Conservation (phyloP, 1,140 invertebrate genomes). For the Neotoxoptera formosana region DNA sequence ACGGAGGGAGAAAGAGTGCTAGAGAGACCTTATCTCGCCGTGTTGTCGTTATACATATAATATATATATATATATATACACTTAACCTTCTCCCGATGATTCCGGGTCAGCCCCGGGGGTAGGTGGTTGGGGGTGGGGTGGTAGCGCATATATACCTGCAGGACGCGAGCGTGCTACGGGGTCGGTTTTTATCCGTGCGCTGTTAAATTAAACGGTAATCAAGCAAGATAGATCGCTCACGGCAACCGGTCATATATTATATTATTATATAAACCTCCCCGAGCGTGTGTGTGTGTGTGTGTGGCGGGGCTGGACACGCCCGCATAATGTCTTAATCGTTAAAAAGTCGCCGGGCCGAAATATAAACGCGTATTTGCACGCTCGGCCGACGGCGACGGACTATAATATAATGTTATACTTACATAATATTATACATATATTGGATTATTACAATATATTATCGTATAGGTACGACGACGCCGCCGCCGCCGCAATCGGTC, state of each 20-base stretch:
- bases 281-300: background rate
- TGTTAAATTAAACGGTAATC: slow-evolving; percentile 44
- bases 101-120: background rate
- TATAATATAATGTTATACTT: too few species aligned
- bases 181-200: background rate
- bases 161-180: background rate
- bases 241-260: background rate
- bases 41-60: slow-evolving; percentile 2
- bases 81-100: background rate
- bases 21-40: background rate
- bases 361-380: slow-evolving; percentile 34
- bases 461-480: background rate
- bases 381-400: background rate
- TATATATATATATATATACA: too few species aligned
- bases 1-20: too few species aligned
- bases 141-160: background rate
- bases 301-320: background rate
- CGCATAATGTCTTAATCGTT: slow-evolving; percentile 55
- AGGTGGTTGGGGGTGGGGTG: too few species aligned
- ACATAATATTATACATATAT: background rate
- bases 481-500: background rate
- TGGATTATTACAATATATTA: background rate
- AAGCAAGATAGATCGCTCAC: slow-evolving; percentile 35
- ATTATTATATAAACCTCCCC: background rate
- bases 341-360: slow-evolving; percentile 26